Base-by-base conservation (phyloP, 2,797 vertebrate species). In the Rhinogobio ventralis region DNA sequence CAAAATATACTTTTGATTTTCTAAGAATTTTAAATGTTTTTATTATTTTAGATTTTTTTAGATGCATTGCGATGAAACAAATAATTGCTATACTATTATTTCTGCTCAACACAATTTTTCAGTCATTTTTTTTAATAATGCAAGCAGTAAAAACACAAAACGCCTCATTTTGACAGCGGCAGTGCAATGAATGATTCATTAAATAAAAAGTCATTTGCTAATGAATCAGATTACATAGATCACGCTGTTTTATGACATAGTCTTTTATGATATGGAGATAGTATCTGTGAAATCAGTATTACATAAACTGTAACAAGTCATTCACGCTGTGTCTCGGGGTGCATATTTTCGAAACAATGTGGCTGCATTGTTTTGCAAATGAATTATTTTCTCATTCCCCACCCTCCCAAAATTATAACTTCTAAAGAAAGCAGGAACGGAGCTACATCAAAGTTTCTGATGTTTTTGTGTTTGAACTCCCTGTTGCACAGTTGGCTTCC, bases 381-480 rank as follows among this genome's bases (percentile, higher is more conserved):
- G 5, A 60, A 53, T 80, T 67, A 60, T 69, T 75, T 39, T 80
- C 30, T 75, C 55, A 36, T 62, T 86, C 55, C 42, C 25, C 67
- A 82, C 68, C 75, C 79, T 86, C 78, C 49, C 49, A 68, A 83
- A 84, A 72, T 84, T 23, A 81, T 80, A 53, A 80, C 55, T 86
- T 86, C 79, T 72, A 77, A 84, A 88, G 25, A 64, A 83, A 62
- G 57, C 78, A 68, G 30, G 55, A 62, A 28, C 51, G 45, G 67
- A 23, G 33, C 84, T 53, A 83, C 79, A 86, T 86, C 79, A 88
- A 86, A 85, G 85, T 45, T 77, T 83, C 55, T 73, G 39, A 39
- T 79, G 83, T 72, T 73, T 79, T 85, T 79, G 30, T 39, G 39
- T 55, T 71, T 49, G 46, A 68, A 39, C 55, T 67, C 49, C 73